Evolutionary conservation across 2,113 vertebrate genomes (phyloP), one percentile per base, ranked within the genome.

Genomic region (Lampris megalopsis): DNA sequence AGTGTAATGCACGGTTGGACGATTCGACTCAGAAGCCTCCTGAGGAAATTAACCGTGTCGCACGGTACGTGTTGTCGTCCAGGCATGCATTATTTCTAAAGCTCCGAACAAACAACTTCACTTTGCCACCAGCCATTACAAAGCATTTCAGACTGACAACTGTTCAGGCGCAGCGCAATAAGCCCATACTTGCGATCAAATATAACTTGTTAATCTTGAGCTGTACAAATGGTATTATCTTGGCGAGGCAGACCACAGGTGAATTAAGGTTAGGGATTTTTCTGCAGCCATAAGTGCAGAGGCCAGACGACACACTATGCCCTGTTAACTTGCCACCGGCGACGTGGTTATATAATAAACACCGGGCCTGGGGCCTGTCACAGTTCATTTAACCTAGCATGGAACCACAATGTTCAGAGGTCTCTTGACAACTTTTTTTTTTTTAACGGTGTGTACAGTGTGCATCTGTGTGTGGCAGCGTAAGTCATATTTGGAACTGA

Each of bases 171-270:
- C 52, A 53, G 74, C 62, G 66, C 65, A 24, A 24, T 24, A 24
- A 24, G 24, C 24, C 24, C 24, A 65, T 84, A 81, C 64, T 64
- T 79, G 69, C 49, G 73, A 85, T 83, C 82, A 87, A 81, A 86
- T 85, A 80, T 85, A 90, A 78, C 43, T 70, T 67, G 64, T 53
- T 90, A 88, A 90, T 91, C 90, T 87, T 75, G 54, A 72, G 82
- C 73, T 37, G 5, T 58, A 41, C 1, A 63, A 74, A 77, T 82
- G 38, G 58, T 57, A 62, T 89, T 86, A 89, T 86, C 82, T 75
- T 49, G 71, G 82, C 63, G 52, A 80, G 71, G 77, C 76, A 69
- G 73, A 42, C 49, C 66, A 66, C 60, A 83, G 80, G 87, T 88
- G 61, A 83, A 56, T 86, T 87, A 75, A 87, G 84, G 84, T 85